Evolutionary conservation across 2,888 invertebrate species (phyloP).

Genomic region (Parnassius orleans): DNA sequence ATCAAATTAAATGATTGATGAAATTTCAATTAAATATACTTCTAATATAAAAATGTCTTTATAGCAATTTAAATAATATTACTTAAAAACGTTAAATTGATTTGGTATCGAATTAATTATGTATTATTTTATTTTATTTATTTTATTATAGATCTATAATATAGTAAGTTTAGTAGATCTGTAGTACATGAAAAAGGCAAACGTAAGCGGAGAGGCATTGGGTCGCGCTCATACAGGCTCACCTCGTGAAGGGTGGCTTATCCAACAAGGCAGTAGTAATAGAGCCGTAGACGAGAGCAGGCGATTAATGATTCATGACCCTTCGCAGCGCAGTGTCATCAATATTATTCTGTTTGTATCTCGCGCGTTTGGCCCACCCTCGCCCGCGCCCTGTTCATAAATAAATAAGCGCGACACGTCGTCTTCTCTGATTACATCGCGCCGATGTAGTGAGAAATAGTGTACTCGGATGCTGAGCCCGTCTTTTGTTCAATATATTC

Average conservation of each 20-base stretch:
- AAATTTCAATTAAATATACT: no score
- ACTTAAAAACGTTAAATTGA: no score
- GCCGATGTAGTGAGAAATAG: conserved; percentile 81
- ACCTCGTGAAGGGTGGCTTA: conserved; percentile 73
- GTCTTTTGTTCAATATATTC: conserved; percentile 79
- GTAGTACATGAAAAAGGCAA: conserved; percentile 47
- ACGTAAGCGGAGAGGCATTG: conserved; percentile 39
- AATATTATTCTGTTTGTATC: conserved; percentile 82
- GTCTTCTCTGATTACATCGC: conserved; percentile 82
- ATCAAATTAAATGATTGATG: no score
- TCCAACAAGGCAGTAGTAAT: conserved; percentile 75
- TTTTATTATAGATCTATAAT: no score
- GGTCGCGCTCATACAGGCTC: conserved; percentile 42
- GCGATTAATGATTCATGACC: conserved; percentile 82
- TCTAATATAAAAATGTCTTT: no score
- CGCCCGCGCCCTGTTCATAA: conserved; percentile 78
- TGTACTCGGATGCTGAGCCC: conserved; percentile 75
- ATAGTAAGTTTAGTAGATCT: no score
- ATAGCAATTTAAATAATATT: no score
- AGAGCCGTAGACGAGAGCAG: conserved; percentile 77
- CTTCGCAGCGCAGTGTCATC: conserved; percentile 79
- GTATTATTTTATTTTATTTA: no score
- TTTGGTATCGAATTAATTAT: no score
- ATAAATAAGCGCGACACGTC: conserved; percentile 81
- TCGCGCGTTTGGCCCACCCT: conserved; percentile 76